Evolutionary conservation across 2,888 invertebrate species (phyloP), one percentile per base, ranked within the genome.

Genomic region (Enchytraeus crypticus): DNA sequence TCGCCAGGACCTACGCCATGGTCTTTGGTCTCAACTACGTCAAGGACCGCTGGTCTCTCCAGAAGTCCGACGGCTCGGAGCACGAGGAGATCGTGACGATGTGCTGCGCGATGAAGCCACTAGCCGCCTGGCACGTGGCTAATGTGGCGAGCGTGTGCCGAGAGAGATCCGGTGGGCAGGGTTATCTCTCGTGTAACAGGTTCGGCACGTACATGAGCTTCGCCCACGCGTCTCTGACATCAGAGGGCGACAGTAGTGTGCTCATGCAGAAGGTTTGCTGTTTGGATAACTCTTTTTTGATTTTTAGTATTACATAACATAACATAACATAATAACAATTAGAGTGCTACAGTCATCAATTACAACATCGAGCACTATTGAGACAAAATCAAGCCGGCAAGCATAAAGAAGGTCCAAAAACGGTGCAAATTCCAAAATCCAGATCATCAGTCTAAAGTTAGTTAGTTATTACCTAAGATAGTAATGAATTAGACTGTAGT

Each of bases 221-320:
- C 46, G 64, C 70, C 5, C 71, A 71, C 53, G 71, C 71, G 23
- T 63, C 68, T 18, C 64, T 71, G 62, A 71, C 70, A 4, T 70
- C 71, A 34, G 71, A 71, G 55, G 71, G 71, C 51, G 71, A 71
- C 61, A 71, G 70, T 60, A 62, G 66, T 49, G 71, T 71, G 5
- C 63, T 71, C 29, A 70, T 69, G 67, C 71, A 71, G 64, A 71
- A 71, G 60, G 70, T 70, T 23, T n/a, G n/a, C n/a, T n/a, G n/a
- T n/a, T n/a, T n/a, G n/a, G n/a, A n/a, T n/a, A n/a, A n/a, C n/a
- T n/a, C n/a, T n/a, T n/a, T n/a, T n/a, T n/a, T n/a, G n/a, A n/a
- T n/a, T n/a, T n/a, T n/a, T n/a, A n/a, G n/a, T n/a, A n/a, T n/a
- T n/a, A n/a, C n/a, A n/a, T n/a, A n/a, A n/a, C n/a, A n/a, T n/a